phyloP scores from a whole-genome alignment of 30 jellyfish, hydroid and myxozoan genomes.

The Chironex yamaguchii region DNA sequence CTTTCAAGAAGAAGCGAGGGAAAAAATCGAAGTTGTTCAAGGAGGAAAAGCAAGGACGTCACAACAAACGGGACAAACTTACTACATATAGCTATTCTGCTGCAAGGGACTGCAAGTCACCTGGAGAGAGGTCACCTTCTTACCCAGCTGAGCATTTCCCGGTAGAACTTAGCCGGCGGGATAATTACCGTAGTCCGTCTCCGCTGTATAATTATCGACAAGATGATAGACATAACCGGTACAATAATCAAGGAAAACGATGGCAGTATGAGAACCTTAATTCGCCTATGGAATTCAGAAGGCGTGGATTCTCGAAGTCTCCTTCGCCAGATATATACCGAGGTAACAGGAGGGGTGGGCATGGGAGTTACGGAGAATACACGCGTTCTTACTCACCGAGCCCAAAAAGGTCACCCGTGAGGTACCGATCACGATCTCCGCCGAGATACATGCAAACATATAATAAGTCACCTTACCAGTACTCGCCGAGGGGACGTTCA shows the following conservation, averaged over 20 bases:
- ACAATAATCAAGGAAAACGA: background rate
- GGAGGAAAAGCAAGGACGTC: conserved; percentile 20
- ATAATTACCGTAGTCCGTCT: background rate
- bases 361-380: background rate
- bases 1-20: conserved; percentile 8
- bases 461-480: background rate
- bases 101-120: background rate
- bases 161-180: background rate
- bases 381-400: background rate
- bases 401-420: background rate
- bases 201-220: background rate
- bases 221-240: background rate
- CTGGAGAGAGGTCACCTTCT: background rate
- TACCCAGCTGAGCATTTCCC: background rate
- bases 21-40: conserved; percentile 48
- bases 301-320: background rate
- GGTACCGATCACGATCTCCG: background rate
- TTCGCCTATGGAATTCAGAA: background rate
- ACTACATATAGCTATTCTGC: background rate
- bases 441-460: background rate
- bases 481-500: conserved; percentile 27
- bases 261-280: background rate
- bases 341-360: background rate
- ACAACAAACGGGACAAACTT: background rate
- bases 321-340: background rate